Evolutionary conservation across 2,113 vertebrate species (phyloP).

Genomic region (Narcine bancroftii): DNA sequence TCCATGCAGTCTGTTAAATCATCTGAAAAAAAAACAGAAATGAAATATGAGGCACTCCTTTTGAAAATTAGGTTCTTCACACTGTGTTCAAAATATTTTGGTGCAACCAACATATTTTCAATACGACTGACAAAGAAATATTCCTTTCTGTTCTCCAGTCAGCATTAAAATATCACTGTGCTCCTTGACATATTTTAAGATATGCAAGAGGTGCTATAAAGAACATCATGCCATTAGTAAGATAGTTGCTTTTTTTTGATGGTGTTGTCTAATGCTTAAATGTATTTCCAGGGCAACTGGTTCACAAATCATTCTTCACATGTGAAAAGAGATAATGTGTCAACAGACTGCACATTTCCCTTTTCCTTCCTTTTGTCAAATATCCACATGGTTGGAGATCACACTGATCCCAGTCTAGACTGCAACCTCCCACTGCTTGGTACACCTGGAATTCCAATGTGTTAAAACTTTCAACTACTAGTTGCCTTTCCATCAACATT

Average conservation of each 20-base stretch:
- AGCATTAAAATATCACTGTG: not conserved
- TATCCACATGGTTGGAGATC: not conserved
- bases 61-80: not conserved
- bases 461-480: too few species aligned
- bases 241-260: not conserved
- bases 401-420: not conserved
- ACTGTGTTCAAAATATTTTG: not conserved
- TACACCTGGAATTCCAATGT: too few species aligned
- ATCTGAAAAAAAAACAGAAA: constrained; percentile 58
- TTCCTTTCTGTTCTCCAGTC: not conserved
- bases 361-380: not conserved
- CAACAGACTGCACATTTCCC: not conserved
- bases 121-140: not conserved
- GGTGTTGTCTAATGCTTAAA: not conserved
- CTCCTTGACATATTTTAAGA: not conserved
- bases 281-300: not conserved
- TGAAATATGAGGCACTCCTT: not conserved
- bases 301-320: not conserved
- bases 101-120: not conserved
- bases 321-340: not conserved
- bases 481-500: not conserved
- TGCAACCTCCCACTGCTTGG: not conserved
- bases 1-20: constrained; percentile 90
- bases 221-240: not conserved
- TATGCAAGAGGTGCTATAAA: not conserved